These are phyloP conservation scores for Mylabris sibirica DNA, from an alignment of 2,888 invertebrate species.

Conservation along the genomic window DNA sequence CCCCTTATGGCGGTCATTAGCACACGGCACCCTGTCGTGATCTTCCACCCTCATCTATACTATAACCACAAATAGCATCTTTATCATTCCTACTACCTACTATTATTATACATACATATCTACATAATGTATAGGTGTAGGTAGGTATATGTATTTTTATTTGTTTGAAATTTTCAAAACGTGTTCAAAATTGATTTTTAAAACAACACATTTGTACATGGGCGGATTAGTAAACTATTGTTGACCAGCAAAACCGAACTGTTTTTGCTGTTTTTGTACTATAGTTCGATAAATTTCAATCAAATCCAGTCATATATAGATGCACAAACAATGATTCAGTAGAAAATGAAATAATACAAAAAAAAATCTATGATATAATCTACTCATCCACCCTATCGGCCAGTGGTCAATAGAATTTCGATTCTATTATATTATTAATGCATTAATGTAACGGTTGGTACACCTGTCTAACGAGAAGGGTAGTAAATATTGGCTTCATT, in stretches of 20 bases:
- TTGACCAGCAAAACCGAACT: neutral
- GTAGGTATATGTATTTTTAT: no score
- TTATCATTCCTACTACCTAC: neutral
- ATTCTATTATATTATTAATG: slow-evolving; percentile 58
- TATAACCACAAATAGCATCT: slow-evolving; percentile 2
- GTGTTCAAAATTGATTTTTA: neutral
- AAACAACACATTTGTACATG: neutral
- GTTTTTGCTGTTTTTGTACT: neutral
- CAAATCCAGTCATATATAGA: slow-evolving; percentile 54
- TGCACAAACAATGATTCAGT: slow-evolving; percentile 59
- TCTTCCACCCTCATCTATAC: slow-evolving; percentile 1
- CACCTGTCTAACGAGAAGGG: slow-evolving; percentile 36
- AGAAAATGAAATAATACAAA: slow-evolving; percentile 43
- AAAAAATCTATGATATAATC: neutral
- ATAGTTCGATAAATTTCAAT: slow-evolving; percentile 59
- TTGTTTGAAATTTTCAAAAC: no score
- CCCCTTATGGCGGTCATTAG: slow-evolving; percentile 52
- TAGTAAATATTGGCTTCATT: neutral
- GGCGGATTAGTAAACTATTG: neutral
- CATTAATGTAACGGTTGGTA: slow-evolving; percentile 41
- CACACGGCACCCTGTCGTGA: slow-evolving; percentile 44
- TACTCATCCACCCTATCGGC: slow-evolving; percentile 42
- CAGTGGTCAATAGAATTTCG: slow-evolving; percentile 59
- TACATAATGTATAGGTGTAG: no score
- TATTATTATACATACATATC: no score